Conservation (phyloP, 2,888 invertebrate genomes). For the Eupithecia insigniata region DNA sequence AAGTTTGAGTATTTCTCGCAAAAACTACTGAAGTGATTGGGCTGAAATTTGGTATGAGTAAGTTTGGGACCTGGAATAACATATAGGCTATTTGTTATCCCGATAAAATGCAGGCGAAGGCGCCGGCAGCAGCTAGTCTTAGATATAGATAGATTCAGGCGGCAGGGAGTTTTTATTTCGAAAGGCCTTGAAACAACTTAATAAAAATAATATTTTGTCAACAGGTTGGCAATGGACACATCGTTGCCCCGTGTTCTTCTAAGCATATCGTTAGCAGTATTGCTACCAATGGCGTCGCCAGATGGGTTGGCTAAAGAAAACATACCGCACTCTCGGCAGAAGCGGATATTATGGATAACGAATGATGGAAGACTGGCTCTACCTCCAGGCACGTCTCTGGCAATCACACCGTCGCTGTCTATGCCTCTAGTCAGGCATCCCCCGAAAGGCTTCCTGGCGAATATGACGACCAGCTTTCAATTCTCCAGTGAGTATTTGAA, state of each 20-base stretch:
- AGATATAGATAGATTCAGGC: no score
- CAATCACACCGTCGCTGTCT: conserved; percentile 91
- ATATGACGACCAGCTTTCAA: conserved; percentile 92
- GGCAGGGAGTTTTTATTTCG: no score
- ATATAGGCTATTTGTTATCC: no score
- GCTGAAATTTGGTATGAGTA: no score
- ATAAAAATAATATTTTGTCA: conserved; percentile 14
- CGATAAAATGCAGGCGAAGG: no score
- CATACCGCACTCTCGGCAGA: conserved; percentile 89
- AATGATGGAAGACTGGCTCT: conserved; percentile 92
- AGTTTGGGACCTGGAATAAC: no score
- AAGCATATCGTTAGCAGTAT: conserved; percentile 76
- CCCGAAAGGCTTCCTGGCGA: conserved; percentile 93
- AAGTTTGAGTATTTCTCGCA: no score
- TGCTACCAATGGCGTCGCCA: conserved; percentile 74
- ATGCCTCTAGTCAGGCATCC: conserved; percentile 93
- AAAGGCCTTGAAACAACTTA: neutral
- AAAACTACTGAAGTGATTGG: no score
- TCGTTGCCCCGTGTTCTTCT: conserved; percentile 73
- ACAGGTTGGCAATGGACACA: conserved; percentile 75
- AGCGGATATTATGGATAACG: conserved; percentile 93
- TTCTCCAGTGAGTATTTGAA: conserved; percentile 89
- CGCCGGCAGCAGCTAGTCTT: no score
- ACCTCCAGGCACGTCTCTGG: conserved; percentile 92
- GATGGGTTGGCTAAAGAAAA: conserved; percentile 70